Percentiles rank a stretch among this genome's conserved stretches.
Conservation (phyloP, 1,140 invertebrate genomes). For the Cardiocondyla obscurior region DNA sequence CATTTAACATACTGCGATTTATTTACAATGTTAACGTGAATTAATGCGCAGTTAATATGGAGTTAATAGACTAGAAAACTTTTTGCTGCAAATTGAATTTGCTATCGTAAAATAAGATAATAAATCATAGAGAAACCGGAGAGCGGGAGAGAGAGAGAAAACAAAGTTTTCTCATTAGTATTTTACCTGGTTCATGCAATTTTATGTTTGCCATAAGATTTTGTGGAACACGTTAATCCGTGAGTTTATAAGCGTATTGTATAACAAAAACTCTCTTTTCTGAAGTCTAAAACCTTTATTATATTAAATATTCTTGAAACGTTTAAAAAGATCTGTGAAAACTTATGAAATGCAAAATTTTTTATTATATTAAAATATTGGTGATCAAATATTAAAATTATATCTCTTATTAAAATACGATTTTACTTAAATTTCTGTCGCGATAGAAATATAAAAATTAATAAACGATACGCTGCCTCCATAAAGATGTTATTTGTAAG, state of each 20-base stretch:
- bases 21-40: conserved; percentile 31
- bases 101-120: conserved; percentile 32
- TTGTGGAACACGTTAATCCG: conserved; percentile 3
- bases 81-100: neutral
- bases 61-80: neutral
- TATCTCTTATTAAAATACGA: neutral
- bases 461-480: neutral
- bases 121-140: neutral
- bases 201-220: conserved; percentile 24
- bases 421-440: neutral
- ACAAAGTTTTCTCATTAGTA: conserved; percentile 23
- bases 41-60: neutral
- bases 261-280: neutral
- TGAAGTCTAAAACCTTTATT: neutral
- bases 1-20: conserved; percentile 20
- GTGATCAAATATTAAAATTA: neutral
- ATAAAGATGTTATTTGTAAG: neutral
- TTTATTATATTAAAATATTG: neutral
- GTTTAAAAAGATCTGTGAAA: neutral
- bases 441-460: neutral
- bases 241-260: conserved; percentile 6
- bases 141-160: neutral
- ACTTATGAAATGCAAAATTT: neutral
- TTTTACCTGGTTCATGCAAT: neutral
- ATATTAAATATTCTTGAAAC: neutral